phyloP scores from a whole-genome alignment of 2,113 vertebrate genomes.

The Forbesichthys papilliferus region DNA sequence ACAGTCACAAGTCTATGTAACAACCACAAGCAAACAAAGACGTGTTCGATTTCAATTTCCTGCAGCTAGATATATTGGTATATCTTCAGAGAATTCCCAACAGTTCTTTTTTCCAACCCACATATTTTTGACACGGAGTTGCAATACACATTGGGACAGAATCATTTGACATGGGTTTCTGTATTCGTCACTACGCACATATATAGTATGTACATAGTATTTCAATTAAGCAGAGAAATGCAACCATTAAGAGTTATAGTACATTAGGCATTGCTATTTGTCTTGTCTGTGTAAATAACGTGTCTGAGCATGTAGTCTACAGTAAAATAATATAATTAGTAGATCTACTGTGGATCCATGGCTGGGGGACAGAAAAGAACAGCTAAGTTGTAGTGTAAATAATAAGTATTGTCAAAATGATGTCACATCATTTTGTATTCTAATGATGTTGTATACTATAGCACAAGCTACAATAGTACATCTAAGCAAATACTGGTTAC shows the following conservation, averaged over 20 bases:
- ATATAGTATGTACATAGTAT: background rate
- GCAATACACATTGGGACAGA: slow-evolving; percentile 24
- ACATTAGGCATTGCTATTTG: slow-evolving; percentile 17
- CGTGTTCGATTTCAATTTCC: background rate
- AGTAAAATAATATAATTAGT: background rate
- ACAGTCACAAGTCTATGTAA: background rate
- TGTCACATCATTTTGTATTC: no score
- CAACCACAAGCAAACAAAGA: no score
- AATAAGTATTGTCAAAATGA: no score
- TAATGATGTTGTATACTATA: no score
- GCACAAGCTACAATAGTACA: no score
- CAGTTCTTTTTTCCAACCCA: slow-evolving; percentile 17
- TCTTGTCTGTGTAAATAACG: background rate
- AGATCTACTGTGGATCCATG: background rate
- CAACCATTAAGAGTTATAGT: slow-evolving; percentile 39
- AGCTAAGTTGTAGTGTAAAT: background rate
- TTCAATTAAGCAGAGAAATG: slow-evolving; percentile 13
- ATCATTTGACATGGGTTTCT: slow-evolving; percentile 34
- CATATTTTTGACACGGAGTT: slow-evolving; percentile 45
- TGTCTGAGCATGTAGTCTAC: background rate
- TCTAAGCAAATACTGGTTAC: no score
- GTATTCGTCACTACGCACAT: background rate
- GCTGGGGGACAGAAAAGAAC: slow-evolving; percentile 17
- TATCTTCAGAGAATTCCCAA: slow-evolving; percentile 20
- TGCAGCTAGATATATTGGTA: slow-evolving; percentile 25